Conservation (phyloP, 2,888 invertebrate species). For the Ichneumoninae sp. region DNA sequence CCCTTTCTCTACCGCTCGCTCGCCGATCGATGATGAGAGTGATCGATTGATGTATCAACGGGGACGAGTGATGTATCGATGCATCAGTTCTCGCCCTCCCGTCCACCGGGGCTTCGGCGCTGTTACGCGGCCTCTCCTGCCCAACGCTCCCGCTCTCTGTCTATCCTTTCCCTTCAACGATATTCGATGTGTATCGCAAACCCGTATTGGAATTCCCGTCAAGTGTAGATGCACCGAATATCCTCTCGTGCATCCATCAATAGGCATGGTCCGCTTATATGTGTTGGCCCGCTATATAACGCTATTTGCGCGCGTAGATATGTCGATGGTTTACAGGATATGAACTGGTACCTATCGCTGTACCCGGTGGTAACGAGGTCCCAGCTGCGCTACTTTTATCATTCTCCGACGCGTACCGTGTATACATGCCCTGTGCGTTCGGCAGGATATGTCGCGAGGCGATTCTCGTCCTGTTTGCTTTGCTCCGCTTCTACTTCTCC, state of each 20-base stretch:
- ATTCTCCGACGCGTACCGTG: slow-evolving; percentile 23
- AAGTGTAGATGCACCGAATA: slow-evolving; percentile 41
- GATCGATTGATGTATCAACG: slow-evolving; percentile 57
- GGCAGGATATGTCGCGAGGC: slow-evolving; percentile 38
- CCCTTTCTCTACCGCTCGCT: slow-evolving; percentile 18
- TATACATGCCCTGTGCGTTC: slow-evolving; percentile 18
- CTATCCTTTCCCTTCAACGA: slow-evolving; percentile 34
- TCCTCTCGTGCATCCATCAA: slow-evolving; percentile 45
- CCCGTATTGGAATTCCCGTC: slow-evolving; percentile 49
- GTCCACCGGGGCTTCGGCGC: slow-evolving; percentile 37
- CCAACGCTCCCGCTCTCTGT: slow-evolving; percentile 1
- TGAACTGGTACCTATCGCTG: slow-evolving; percentile 18
- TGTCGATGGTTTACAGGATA: slow-evolving; percentile 7
- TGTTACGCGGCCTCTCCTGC: slow-evolving; percentile 8
- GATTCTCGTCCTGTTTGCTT: slow-evolving; percentile 55
- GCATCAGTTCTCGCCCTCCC: slow-evolving; percentile 43
- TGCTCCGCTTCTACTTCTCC: slow-evolving; percentile 29
- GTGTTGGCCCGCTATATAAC: background rate
- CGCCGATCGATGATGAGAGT: slow-evolving; percentile 36
- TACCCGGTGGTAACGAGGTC: slow-evolving; percentile 49
- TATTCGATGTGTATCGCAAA: slow-evolving; percentile 52
- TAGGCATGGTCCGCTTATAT: slow-evolving; percentile 28
- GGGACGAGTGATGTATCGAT: slow-evolving; percentile 51
- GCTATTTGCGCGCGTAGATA: background rate
- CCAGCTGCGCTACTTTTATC: slow-evolving; percentile 54